Evolutionary conservation across 2,797 vertebrate species (phyloP), one percentile per base, ranked within the genome.

Genomic region (Halcyon smyrnensis): DNA sequence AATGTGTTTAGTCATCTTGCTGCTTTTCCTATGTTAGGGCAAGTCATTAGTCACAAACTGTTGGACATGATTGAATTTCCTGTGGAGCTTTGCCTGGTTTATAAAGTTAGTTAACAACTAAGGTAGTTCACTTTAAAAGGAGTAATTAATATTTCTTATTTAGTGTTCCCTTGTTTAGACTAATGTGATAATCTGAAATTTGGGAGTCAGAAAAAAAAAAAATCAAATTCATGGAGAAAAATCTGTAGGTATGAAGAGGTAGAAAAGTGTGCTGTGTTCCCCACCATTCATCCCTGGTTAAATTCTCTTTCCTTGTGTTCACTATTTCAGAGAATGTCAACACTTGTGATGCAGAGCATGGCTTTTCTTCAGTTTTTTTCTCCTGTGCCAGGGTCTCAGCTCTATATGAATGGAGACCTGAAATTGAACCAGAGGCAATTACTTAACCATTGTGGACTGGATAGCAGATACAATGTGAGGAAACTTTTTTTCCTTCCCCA

Each of bases 281-380:
- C 27, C 30, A 30, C 39, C 8, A n/a, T n/a, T 34, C 17, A 9
- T 15, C 23, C 32, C 51, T 12, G 9, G 20, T 32, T 81, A 53
- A 84, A 79, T 70, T 78, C 10, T 65, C 8, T 70, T 62, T 30
- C 96, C 53, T 84, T 8, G 1, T 93, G 46, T 83, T 95, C 10
- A 34, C 82, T 70, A 6, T 98, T 98, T 81, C 97, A 99, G 99
- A 98, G 99, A 80, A 99, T 99, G 99, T 98, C 99, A 9, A 99
- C 98, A 0, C 98, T 99, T 30, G 98, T 98, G 97, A 99, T 99
- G 99, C 99, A 99, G 98, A 99, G 98, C 85, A 98, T 99, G 98
- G 99, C 98, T 2, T 99, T 98, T 73, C 95, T 99, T 36, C 99
- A 99, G 90, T 97, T 98, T 85, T 99, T 98, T 19, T 99, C 98